phyloP scores from a whole-genome alignment of 2,113 vertebrate species.

The Solenodon paradoxus region DNA sequence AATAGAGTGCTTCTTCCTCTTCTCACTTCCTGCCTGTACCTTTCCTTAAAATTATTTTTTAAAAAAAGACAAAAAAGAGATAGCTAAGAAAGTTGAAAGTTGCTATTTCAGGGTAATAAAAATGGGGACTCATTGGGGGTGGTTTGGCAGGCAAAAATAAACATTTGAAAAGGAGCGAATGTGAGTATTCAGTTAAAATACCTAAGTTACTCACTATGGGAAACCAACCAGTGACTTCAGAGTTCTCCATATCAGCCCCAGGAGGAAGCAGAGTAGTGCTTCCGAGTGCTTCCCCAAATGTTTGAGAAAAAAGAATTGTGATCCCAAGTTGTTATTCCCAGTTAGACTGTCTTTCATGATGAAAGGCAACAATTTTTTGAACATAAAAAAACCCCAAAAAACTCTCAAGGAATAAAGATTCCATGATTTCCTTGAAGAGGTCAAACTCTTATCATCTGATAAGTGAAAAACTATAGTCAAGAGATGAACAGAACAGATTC shows the following conservation, averaged over 20 bases:
- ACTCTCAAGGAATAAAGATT: neutral
- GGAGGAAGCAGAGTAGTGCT: neutral
- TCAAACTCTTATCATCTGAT: neutral
- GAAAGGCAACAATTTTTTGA: neutral
- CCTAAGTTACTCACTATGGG: neutral
- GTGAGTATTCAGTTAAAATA: neutral
- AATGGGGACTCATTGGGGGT: neutral
- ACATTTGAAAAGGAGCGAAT: neutral
- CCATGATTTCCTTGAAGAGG: neutral
- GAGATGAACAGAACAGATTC: neutral
- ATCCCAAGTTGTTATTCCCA: neutral
- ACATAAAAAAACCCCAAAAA: neutral
- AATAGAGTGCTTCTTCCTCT: no score
- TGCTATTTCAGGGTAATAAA: neutral
- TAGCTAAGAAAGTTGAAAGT: neutral
- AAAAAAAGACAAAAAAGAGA: no score
- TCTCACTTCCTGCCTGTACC: no score
- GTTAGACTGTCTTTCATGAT: neutral
- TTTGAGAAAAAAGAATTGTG: neutral
- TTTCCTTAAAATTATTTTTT: no score
- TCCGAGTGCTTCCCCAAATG: no score
- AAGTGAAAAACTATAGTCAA: neutral
- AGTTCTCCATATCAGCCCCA: neutral
- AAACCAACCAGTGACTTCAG: neutral
- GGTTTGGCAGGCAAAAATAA: neutral